phyloP scores from a whole-genome alignment of 2,888 invertebrate species.

The Amiota communis region DNA sequence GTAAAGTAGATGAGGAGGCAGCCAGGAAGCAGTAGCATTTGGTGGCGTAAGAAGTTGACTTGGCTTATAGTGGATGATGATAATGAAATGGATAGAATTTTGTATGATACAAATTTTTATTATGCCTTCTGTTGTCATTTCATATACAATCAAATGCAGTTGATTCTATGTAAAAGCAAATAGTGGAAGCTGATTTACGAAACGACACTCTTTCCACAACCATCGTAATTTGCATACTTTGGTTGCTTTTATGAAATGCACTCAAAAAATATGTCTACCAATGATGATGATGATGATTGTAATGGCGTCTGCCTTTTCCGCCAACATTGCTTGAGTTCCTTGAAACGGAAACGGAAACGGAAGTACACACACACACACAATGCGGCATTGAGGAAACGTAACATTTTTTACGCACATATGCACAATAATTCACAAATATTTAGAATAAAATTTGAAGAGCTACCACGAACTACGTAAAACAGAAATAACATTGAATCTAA shows the following conservation, averaged over 20 bases:
- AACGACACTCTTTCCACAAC: not conserved
- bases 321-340: not conserved
- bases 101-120: slow-evolving; percentile 15
- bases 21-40: not conserved
- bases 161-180: not conserved
- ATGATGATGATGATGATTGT: not conserved
- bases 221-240: not conserved
- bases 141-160: not conserved
- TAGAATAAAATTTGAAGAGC: slow-evolving; percentile 52
- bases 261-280: slow-evolving; percentile 35
- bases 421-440: slow-evolving; percentile 53
- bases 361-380: slow-evolving; percentile 16
- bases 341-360: slow-evolving; percentile 53
- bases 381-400: slow-evolving; percentile 8
- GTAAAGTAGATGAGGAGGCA: not conserved
- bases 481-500: slow-evolving; percentile 30
- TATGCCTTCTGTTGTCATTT: slow-evolving; percentile 5
- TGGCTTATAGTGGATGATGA: not conserved
- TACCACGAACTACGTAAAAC: slow-evolving; percentile 11
- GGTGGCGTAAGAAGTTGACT: not conserved
- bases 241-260: not conserved
- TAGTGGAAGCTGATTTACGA: not conserved
- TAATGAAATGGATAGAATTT: not conserved
- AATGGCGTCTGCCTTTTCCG: slow-evolving; percentile 56
- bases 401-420: slow-evolving; percentile 58